Conservation (phyloP, 92 coral and sea anemone genomes). For the Micromussa lordhowensis region DNA sequence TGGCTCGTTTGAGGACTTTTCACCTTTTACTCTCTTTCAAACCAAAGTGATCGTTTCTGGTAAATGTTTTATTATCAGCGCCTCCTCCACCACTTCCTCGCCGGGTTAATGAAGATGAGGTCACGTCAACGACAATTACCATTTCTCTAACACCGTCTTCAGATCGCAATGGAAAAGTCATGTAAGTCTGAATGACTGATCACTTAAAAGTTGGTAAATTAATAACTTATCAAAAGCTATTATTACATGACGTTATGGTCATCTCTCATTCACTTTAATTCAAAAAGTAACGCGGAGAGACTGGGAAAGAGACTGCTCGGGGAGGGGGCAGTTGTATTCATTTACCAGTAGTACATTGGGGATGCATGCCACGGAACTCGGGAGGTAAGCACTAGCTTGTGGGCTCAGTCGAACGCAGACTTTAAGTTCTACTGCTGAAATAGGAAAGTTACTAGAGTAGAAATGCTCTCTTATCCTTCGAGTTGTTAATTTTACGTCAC, state of each 20-base stretch:
- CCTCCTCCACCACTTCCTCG: slow-evolving; percentile 74
- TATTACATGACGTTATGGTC: too few species aligned
- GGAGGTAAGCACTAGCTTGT: too few species aligned
- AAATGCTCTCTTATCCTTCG: neutral
- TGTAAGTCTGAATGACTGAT: slow-evolving; percentile 66
- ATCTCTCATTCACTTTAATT: too few species aligned
- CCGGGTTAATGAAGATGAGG: neutral
- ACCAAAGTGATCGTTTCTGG: neutral
- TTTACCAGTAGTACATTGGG: too few species aligned
- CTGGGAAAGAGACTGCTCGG: too few species aligned
- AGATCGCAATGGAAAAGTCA: slow-evolving; percentile 63
- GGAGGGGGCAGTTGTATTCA: too few species aligned
- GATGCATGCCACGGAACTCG: too few species aligned
- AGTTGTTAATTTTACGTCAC: neutral
- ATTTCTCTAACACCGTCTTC: slow-evolving; percentile 62
- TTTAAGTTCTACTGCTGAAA: too few species aligned
- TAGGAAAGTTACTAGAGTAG: neutral
- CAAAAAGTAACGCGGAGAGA: too few species aligned
- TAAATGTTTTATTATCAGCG: slow-evolving; percentile 40
- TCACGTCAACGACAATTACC: slow-evolving; percentile 61
- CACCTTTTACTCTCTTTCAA: neutral
- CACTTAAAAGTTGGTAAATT: neutral
- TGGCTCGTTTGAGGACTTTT: too few species aligned
- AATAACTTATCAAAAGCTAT: too few species aligned
- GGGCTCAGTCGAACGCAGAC: too few species aligned